Conservation (phyloP, 2,113 vertebrate genomes). For the Tauraco erythrolophus region DNA sequence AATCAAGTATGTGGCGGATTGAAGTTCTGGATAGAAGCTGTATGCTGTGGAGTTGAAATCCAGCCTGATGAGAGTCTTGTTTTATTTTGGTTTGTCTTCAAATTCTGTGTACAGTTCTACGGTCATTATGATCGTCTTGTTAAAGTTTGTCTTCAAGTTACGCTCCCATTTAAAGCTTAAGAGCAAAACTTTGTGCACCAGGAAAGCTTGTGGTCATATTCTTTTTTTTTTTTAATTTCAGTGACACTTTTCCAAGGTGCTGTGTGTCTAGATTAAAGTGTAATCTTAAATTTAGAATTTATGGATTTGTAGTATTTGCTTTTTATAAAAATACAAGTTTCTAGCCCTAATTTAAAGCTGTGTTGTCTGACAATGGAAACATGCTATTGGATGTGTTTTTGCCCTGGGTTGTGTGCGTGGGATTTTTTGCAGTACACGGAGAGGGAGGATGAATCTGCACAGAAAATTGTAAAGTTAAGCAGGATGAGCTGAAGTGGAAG, state of each 20-base stretch:
- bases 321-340: neutral
- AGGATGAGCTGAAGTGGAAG: neutral
- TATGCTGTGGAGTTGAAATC: neutral
- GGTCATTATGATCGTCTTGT: neutral
- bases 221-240: no score
- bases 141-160: neutral
- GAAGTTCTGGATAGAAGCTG: neutral
- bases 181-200: neutral
- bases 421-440: neutral
- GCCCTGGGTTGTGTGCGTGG: neutral
- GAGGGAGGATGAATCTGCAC: neutral
- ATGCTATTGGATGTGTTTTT: neutral
- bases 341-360: neutral
- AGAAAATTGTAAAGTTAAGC: neutral
- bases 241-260: neutral
- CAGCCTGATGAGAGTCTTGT: neutral
- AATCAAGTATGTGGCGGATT: neutral
- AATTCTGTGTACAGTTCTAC: neutral
- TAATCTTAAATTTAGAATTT: neutral
- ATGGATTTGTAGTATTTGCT: neutral
- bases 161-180: neutral
- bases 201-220: neutral
- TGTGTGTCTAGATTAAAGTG: neutral
- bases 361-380: neutral
- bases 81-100: neutral